Evolutionary conservation across 2,888 invertebrate genomes (phyloP).

Genomic region (Uropetala carovei): DNA sequence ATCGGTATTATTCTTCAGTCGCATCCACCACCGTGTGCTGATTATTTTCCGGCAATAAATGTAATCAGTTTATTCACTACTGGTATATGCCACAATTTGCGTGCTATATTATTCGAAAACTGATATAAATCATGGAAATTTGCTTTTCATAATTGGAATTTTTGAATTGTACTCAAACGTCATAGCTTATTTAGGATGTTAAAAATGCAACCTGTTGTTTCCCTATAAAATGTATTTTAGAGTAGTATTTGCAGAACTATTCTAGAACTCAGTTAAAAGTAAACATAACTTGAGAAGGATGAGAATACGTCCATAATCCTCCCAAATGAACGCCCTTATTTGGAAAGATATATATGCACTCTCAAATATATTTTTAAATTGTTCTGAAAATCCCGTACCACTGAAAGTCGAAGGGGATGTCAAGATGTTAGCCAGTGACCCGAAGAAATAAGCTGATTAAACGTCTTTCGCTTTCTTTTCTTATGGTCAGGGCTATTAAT

Average conservation of each 20-base stretch:
- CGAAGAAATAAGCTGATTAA: too few species aligned
- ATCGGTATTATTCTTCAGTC: neutral
- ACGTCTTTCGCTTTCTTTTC: too few species aligned
- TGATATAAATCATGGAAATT: neutral
- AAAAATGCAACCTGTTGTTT: slow-evolving; percentile 13
- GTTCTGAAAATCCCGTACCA: too few species aligned
- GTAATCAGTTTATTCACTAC: neutral
- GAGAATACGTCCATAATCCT: too few species aligned
- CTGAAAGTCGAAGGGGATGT: too few species aligned
- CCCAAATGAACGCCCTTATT: too few species aligned
- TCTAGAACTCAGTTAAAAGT: too few species aligned
- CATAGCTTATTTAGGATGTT: neutral
- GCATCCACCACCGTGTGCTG: neutral
- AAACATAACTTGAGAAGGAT: too few species aligned
- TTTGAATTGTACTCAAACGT: neutral
- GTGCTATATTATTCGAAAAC: neutral
- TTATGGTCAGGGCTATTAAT: too few species aligned
- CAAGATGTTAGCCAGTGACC: too few species aligned
- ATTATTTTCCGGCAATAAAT: neutral
- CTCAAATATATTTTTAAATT: too few species aligned
- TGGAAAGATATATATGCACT: too few species aligned
- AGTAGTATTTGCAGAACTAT: neutral
- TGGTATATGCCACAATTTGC: neutral
- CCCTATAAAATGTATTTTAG: neutral
- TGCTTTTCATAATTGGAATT: neutral